Evolutionary conservation across 1,140 invertebrate genomes (phyloP).

Genomic region (Camponotus floridanus): DNA sequence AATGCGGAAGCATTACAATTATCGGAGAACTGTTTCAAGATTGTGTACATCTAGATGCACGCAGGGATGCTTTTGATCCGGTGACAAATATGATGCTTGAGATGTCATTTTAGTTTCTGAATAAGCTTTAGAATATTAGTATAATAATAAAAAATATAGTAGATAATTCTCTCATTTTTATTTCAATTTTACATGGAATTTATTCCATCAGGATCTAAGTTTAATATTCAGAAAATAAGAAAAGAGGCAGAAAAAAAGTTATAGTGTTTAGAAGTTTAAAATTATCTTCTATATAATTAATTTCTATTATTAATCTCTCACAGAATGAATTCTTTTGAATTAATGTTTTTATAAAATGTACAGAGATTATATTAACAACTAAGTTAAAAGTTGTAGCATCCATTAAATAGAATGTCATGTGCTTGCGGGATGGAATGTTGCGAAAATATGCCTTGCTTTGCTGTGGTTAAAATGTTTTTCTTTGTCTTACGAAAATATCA

Average conservation of each 20-base stretch:
- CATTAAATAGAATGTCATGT: conserved; percentile 35
- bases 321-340: not conserved
- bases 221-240: not conserved
- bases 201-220: not conserved
- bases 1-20: not conserved
- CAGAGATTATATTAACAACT: not conserved
- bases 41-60: not conserved
- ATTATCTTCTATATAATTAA: not conserved
- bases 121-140: not conserved
- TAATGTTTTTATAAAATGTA: not conserved
- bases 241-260: not conserved
- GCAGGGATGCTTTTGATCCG: not conserved
- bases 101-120: too few relatives aligned
- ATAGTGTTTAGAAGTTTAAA: not conserved
- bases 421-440: conserved; percentile 30
- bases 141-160: not conserved
- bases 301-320: not conserved
- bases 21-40: not conserved
- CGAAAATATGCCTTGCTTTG: conserved; percentile 42
- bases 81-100: not conserved
- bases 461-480: conserved; percentile 47
- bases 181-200: not conserved
- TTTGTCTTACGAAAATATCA: conserved; percentile 17
- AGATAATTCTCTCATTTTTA: not conserved
- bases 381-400: conserved; percentile 20